A percentile compares a stretch with the other conserved stretches of the same genome.
Evolutionary conservation across 2,888 invertebrate species (phyloP).

Genomic region (Ariolimax columbianus): DNA sequence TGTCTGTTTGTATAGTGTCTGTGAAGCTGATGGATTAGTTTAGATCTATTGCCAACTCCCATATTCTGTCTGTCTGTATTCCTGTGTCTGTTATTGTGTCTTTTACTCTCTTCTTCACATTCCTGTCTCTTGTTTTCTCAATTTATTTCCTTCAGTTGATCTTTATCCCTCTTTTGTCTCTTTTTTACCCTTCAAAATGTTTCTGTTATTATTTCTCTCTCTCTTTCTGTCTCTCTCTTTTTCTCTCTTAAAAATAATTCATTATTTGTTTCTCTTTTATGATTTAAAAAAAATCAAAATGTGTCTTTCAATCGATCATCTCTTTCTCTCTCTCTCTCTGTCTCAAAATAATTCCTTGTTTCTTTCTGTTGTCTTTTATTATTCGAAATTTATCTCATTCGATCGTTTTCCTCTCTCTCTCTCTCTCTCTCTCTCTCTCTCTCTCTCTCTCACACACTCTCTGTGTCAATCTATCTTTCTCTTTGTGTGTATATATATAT

Average conservation of each 20-base stretch:
- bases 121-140: not conserved
- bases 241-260: no score
- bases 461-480: no score
- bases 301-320: no score
- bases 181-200: not conserved
- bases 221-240: not conserved
- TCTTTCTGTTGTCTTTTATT: not conserved
- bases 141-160: not conserved
- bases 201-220: not conserved
- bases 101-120: not conserved
- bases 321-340: not conserved
- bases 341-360: not conserved
- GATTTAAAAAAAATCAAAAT: no score
- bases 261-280: no score
- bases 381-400: no score
- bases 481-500: no score
- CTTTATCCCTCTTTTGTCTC: not conserved
- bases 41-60: not conserved
- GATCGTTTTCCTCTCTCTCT: no score
- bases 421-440: no score
- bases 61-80: not conserved
- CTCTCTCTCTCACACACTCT: no score
- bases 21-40: no score
- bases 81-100: not conserved
- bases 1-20: no score